Conservation (phyloP, 1,140 invertebrate genomes). For the Ceratoteleas bidentatus region DNA sequence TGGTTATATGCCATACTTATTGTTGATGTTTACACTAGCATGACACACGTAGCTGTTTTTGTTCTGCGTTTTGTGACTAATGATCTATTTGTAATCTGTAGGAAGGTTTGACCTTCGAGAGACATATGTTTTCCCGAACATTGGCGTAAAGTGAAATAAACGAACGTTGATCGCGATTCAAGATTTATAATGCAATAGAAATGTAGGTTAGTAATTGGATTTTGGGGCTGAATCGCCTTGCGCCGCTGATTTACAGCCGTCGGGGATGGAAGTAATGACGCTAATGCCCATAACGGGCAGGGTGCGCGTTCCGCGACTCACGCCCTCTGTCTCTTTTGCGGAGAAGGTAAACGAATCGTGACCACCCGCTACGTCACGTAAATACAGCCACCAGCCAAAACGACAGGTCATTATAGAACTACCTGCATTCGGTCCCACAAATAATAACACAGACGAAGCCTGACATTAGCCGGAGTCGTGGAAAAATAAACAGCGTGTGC, state of each 20-base stretch:
- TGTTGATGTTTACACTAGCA: no score
- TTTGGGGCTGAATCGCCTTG: constrained; percentile 45
- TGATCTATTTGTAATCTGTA: no score
- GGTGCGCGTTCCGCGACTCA: constrained; percentile 55
- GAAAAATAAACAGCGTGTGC: constrained; percentile 52
- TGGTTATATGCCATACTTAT: no score
- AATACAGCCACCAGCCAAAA: constrained; percentile 63
- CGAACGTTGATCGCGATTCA: constrained; percentile 19
- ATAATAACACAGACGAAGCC: constrained; percentile 50
- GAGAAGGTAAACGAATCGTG: constrained; percentile 54
- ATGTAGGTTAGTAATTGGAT: constrained; percentile 62
- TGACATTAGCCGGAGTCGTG: constrained; percentile 41
- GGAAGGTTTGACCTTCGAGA: no score
- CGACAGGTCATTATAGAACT: constrained; percentile 63
- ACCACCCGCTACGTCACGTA: constrained; percentile 66
- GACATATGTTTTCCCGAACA: no score
- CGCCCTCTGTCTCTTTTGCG: constrained; percentile 50
- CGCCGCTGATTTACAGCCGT: constrained; percentile 59
- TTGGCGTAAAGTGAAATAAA: constrained; percentile 25
- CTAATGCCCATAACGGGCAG: constrained; percentile 61
- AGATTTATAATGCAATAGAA: constrained; percentile 38
- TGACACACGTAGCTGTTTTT: no score
- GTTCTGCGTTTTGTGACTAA: no score
- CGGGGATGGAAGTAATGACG: constrained; percentile 59
- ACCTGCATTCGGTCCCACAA: constrained; percentile 53